Percentiles rank a stretch among this genome's conserved stretches.
Conservation (phyloP, 2,113 vertebrate genomes). For the Bos taurus region DNA sequence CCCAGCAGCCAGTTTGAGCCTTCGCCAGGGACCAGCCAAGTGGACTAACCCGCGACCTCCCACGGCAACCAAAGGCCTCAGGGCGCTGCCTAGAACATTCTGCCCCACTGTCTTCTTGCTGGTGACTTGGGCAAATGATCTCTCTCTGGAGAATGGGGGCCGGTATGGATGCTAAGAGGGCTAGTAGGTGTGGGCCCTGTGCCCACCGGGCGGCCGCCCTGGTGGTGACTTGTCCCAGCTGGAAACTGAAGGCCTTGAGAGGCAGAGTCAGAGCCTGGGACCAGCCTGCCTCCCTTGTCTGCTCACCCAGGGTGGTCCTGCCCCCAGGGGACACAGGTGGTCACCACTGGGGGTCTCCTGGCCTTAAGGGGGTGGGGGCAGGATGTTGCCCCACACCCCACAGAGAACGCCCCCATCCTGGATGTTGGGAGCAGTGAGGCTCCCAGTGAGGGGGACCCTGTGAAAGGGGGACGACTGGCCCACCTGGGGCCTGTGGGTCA, state of each 20-base stretch:
- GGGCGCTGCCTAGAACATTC: background rate
- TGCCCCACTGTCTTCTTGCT: background rate
- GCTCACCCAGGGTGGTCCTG: background rate
- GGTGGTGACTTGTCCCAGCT: background rate
- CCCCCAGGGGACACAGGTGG: no score
- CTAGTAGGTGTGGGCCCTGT: background rate
- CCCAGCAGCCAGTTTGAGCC: background rate
- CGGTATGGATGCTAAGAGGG: background rate
- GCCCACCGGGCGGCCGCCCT: background rate
- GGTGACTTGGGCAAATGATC: background rate
- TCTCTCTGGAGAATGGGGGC: background rate
- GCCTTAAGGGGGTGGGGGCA: background rate
- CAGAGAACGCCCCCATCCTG: background rate
- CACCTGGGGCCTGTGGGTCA: accelerated
- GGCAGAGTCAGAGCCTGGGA: background rate
- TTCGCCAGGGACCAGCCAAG: background rate
- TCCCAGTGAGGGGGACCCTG: background rate
- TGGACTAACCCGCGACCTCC: accelerated
- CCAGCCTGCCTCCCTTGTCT: background rate
- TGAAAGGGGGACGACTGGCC: background rate
- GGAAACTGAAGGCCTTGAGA: background rate
- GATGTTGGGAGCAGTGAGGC: background rate
- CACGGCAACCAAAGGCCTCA: background rate
- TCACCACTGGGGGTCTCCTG: background rate
- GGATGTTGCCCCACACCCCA: no score